Conservation (phyloP, 1,140 invertebrate genomes). For the Phortica variegata region DNA sequence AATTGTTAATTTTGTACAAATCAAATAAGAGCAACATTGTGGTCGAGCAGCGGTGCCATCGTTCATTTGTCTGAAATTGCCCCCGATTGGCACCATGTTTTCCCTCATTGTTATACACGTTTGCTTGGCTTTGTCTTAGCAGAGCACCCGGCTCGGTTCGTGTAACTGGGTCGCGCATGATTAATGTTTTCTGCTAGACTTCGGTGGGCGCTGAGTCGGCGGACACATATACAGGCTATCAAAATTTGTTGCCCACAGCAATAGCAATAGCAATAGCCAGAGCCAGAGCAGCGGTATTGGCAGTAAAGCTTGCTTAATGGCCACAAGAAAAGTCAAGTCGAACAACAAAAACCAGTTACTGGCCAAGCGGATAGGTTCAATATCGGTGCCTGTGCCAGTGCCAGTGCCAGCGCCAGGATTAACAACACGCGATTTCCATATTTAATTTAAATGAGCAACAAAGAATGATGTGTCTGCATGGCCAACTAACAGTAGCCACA, state of each 20-base stretch:
- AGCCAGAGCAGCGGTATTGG: too few species aligned
- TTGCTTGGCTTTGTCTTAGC: conserved; percentile 6
- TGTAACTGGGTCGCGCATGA: conserved; percentile 40
- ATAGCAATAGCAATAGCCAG: too few species aligned
- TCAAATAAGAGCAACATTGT: background rate
- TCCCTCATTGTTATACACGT: conserved; percentile 8
- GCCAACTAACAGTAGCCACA: conserved; percentile 11
- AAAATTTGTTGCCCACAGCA: too few species aligned
- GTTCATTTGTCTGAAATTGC: too few species aligned
- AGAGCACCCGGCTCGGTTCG: too few species aligned
- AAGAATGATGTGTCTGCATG: too few species aligned
- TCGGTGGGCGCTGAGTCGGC: too few species aligned
- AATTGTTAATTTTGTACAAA: conserved; percentile 10
- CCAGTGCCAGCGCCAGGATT: conserved; percentile 33
- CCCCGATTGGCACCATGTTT: background rate
- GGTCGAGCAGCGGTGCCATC: background rate
- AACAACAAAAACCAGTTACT: conserved; percentile 37
- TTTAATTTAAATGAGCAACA: conserved; percentile 49
- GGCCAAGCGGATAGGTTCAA: too few species aligned
- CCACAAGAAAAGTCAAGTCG: conserved; percentile 40
- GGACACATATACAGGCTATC: too few species aligned
- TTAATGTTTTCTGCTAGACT: conserved; percentile 31
- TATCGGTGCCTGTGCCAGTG: too few species aligned
- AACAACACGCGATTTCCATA: conserved; percentile 53
- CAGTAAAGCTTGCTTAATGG: conserved; percentile 12